phyloP scores from a whole-genome alignment of 2,113 vertebrate genomes.

The Neolamprologus kungweensis region DNA sequence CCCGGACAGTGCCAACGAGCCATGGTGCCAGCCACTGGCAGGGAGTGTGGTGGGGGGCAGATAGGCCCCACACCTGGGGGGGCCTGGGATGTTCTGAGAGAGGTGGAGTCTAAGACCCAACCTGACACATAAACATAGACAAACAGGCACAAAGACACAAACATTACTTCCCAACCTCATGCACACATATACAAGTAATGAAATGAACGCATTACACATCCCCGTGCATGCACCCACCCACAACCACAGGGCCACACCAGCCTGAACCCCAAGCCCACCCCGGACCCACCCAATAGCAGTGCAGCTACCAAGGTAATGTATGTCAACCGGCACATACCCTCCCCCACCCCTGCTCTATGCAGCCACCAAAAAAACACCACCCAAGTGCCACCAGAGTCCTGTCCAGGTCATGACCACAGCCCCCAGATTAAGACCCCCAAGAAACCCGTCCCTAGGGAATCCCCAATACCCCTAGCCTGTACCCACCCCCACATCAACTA shows the following conservation, averaged over 20 bases:
- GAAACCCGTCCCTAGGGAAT: neutral
- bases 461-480: fast-evolving
- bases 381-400: neutral
- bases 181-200: neutral
- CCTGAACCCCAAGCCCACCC: neutral
- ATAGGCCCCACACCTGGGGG: neutral
- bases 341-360: neutral
- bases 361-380: neutral
- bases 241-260: neutral
- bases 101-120: neutral
- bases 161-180: neutral
- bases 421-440: neutral
- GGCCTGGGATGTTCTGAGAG: neutral
- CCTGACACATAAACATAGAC: neutral
- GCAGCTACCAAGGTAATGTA: neutral
- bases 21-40: no score
- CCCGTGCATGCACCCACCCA: neutral
- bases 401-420: neutral
- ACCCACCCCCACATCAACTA: neutral
- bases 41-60: neutral
- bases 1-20: neutral
- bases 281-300: neutral
- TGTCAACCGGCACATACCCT: neutral
- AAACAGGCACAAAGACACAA: neutral
- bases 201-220: neutral